phyloP scores from a whole-genome alignment of 92 coral and sea anemone species.

The Zoanthus sansibaricus region DNA sequence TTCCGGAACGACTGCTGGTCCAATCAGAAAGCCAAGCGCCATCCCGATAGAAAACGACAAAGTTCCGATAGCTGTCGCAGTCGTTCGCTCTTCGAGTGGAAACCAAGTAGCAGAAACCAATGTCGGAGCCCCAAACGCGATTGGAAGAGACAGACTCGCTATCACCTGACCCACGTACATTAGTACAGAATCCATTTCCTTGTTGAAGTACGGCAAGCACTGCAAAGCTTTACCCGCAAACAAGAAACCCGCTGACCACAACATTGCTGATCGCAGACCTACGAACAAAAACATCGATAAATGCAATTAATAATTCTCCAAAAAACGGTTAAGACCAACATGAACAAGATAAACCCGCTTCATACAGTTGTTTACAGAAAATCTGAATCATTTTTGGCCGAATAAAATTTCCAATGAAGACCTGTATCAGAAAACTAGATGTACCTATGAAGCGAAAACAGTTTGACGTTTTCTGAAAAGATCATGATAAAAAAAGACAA shows the following conservation, averaged over 20 bases:
- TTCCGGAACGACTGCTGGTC: slow-evolving; percentile 68
- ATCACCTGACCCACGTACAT: slow-evolving; percentile 45
- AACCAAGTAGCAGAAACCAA: slow-evolving; percentile 77
- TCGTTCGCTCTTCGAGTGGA: slow-evolving; percentile 79
- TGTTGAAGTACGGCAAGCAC: slow-evolving; percentile 30
- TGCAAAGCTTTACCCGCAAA: slow-evolving; percentile 42
- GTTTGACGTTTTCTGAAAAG: no score
- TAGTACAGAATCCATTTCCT: slow-evolving; percentile 6
- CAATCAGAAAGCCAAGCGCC: slow-evolving; percentile 67
- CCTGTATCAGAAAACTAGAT: no score
- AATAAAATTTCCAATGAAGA: no score
- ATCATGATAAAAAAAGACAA: no score
- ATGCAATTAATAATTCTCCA: no score
- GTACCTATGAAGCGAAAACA: no score
- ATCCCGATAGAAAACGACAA: slow-evolving; percentile 65
- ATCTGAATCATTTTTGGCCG: no score
- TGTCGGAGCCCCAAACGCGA: slow-evolving; percentile 58
- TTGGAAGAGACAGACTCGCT: slow-evolving; percentile 29
- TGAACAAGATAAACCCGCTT: no score
- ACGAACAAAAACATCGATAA: neutral
- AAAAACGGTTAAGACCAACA: no score
- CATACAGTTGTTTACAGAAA: no score
- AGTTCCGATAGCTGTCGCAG: slow-evolving; percentile 73
- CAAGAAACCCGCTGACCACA: slow-evolving; percentile 43
- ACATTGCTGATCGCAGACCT: slow-evolving; percentile 48